Evolutionary conservation across 2,797 vertebrate species (phyloP), one percentile per base, ranked within the genome.

Genomic region (Gephyroberyx darwinii): DNA sequence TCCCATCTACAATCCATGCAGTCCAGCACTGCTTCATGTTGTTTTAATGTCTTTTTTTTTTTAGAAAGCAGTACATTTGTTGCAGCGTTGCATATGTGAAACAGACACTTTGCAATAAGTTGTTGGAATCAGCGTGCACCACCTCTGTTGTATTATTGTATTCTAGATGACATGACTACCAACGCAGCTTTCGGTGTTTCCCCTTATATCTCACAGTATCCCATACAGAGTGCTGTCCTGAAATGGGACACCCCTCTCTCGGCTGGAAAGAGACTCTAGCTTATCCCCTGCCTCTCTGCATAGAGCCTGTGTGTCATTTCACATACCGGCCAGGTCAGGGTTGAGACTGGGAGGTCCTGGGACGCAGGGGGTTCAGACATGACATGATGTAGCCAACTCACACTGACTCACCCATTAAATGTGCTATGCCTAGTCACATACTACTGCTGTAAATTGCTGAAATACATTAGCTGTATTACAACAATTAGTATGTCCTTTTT

Each of bases 261-360:
- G 62, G 45, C 84, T 71, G 75, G 76, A 87, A 89, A 85, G 78
- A 71, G 71, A 77, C 55, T 66, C 81, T 65, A 58, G 71, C 63
- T 78, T 55, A 74, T 78, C 74, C 75, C 33, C 26, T 69, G 78
- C 9, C 50, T 69, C 77, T 64, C 78, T 33, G 65, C 8, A 9
- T 60, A 57, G 65, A 56, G 75, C 63, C 75, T 57, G 81, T 76
- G 75, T 89, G 86, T 76, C 59, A 70, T 88, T 86, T 82, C 84
- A 93, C 92, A 94, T 94, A 89, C 92, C 91, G 70, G 62, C 72
- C 86, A 92, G 92, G 93, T 93, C 93, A 94, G 86, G 83, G 91
- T 86, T 88, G 74, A 87, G 48, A 52, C 26, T 17, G 45, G 48
- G 55, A 65, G 83, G 78, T 72, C 76, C 69, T 12, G 31, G 62